phyloP scores from a whole-genome alignment of 37 sponge, comb jelly and placozoan genomes.

The Spongilla lacustris region DNA sequence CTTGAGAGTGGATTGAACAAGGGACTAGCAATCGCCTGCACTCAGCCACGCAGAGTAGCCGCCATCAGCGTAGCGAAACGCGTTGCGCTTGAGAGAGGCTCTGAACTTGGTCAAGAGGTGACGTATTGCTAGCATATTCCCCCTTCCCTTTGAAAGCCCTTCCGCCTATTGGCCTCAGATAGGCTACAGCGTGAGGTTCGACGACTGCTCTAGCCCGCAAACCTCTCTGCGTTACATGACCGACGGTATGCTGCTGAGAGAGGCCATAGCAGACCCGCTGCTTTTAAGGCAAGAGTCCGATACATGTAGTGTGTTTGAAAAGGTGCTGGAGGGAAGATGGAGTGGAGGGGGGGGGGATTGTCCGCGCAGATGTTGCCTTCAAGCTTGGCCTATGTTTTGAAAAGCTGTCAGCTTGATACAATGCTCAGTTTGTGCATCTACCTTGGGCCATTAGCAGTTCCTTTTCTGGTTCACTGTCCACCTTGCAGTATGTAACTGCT shows the following conservation, averaged over 20 bases:
- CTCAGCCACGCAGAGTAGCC: constrained; percentile 95
- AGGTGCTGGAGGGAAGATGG: background rate
- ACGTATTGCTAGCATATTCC: background rate
- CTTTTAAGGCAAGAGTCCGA: constrained; percentile 57
- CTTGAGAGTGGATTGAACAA: constrained; percentile 71
- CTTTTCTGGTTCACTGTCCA: no score
- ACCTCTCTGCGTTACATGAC: constrained; percentile 89
- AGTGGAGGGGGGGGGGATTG: background rate
- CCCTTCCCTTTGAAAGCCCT: background rate
- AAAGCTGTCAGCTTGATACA: background rate
- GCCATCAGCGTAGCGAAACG: constrained; percentile 85
- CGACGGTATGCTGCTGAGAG: constrained; percentile 95
- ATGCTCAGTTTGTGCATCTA: no score
- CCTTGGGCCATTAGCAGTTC: no score
- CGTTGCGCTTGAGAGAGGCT: constrained; percentile 83
- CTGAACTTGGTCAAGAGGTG: constrained; percentile 72
- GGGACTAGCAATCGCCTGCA: constrained; percentile 76
- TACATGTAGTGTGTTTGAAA: background rate
- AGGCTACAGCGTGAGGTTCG: constrained; percentile 93
- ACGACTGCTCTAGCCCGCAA: constrained; percentile 71
- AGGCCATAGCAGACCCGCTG: constrained; percentile 83
- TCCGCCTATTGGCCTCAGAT: constrained; percentile 43
- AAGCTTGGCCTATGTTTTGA: no score
- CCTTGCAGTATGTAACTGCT: no score
- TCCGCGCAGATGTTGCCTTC: background rate